Percentiles rank a stretch among this genome's conserved stretches.
Conservation (phyloP, 2,113 vertebrate species). For the Pristiophorus japonicus region DNA sequence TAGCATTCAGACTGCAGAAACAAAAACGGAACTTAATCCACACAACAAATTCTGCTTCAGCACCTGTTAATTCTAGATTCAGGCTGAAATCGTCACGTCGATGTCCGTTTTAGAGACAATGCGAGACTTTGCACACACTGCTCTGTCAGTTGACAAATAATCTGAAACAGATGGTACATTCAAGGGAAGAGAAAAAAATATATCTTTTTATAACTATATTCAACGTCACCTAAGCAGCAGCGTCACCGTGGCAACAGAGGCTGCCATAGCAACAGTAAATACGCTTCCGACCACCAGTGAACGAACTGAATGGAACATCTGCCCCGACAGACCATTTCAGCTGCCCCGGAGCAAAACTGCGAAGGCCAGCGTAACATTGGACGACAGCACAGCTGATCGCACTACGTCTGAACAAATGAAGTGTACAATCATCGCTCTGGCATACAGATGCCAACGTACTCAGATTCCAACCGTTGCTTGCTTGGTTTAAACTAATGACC, state of each 20-base stretch:
- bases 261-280: slow-evolving; percentile 72
- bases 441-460: slow-evolving; percentile 55
- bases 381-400: slow-evolving; percentile 58
- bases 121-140: slow-evolving; percentile 47
- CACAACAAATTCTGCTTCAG: slow-evolving; percentile 9
- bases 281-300: slow-evolving; percentile 61
- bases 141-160: slow-evolving; percentile 51
- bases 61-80: slow-evolving; percentile 36
- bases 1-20: slow-evolving; percentile 21
- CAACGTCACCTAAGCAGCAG: slow-evolving; percentile 54
- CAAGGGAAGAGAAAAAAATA: slow-evolving; percentile 57
- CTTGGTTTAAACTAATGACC: slow-evolving; percentile 6
- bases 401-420: slow-evolving; percentile 60
- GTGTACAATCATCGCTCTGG: slow-evolving; percentile 62
- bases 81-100: neutral
- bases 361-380: slow-evolving; percentile 50
- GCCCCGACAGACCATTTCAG: slow-evolving; percentile 61
- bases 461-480: slow-evolving; percentile 50
- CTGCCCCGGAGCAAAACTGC: slow-evolving; percentile 60
- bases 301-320: slow-evolving; percentile 73
- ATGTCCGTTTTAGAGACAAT: neutral
- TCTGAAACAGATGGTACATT: slow-evolving; percentile 65
- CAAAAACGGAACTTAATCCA: slow-evolving; percentile 37
- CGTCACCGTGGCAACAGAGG: slow-evolving; percentile 68
- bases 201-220: slow-evolving; percentile 71